Conservation (phyloP, 2,888 invertebrate genomes). For the Drosophila percnosoma region DNA sequence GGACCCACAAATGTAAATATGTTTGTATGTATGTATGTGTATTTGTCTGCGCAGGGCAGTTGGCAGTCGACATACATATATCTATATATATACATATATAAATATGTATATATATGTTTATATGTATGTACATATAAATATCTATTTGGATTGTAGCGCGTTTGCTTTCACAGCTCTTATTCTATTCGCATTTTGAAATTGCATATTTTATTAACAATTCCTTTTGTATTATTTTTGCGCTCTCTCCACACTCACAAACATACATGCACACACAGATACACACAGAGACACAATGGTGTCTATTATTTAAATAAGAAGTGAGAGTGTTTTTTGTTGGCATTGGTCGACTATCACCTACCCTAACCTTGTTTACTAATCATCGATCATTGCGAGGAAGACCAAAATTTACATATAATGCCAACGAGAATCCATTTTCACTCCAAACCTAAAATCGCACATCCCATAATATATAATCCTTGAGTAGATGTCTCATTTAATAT, state of each 20-base stretch:
- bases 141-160: slow-evolving; percentile 51
- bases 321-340: not conserved
- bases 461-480: too few relatives aligned
- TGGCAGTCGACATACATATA: slow-evolving; percentile 26
- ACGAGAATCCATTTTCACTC: not conserved
- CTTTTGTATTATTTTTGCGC: slow-evolving; percentile 19
- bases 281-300: slow-evolving; percentile 5
- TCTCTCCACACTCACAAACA: not conserved
- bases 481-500: not conserved
- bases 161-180: slow-evolving; percentile 49
- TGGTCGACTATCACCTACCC: not conserved
- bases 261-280: not conserved
- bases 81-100: not conserved
- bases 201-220: slow-evolving; percentile 55
- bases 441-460: too few relatives aligned
- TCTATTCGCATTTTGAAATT: slow-evolving; percentile 29
- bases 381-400: too few relatives aligned
- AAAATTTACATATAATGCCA: not conserved
- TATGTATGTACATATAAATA: not conserved
- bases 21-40: not conserved
- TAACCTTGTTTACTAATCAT: not conserved
- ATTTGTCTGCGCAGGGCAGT: not conserved
- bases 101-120: not conserved
- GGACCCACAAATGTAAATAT: slow-evolving; percentile 7
- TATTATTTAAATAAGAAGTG: slow-evolving; percentile 8